Evolutionary conservation across 2,797 vertebrate species (phyloP).

Genomic region (Gallirallus australis): DNA sequence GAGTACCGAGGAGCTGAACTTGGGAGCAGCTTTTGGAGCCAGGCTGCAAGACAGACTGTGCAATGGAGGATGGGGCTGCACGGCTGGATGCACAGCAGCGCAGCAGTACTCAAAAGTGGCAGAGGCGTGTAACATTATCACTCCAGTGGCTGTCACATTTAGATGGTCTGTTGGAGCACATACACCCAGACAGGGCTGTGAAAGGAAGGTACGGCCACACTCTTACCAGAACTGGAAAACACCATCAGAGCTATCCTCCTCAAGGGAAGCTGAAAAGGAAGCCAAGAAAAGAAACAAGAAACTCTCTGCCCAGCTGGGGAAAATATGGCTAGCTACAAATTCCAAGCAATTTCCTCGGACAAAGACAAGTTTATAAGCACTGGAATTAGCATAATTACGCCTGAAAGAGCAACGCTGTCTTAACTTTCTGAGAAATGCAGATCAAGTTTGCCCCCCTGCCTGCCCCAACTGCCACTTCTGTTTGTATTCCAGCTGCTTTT

Average conservation of each 20-base stretch:
- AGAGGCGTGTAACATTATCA: neutral
- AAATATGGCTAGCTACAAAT: conserved; percentile 8
- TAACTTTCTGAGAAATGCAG: neutral
- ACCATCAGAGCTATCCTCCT: neutral
- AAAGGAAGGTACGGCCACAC: neutral
- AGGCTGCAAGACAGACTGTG: neutral
- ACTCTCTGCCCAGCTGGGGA: neutral
- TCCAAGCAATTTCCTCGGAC: conserved; percentile 40
- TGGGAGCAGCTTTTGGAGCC: neutral
- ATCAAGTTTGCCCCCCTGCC: neutral
- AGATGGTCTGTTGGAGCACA: fast-evolving
- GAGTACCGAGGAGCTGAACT: neutral
- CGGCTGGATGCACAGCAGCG: neutral
- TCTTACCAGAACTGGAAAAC: neutral
- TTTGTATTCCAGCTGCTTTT: neutral
- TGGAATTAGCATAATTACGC: conserved; percentile 45
- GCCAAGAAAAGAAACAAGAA: conserved; percentile 17
- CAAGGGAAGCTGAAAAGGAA: neutral
- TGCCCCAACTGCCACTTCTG: neutral
- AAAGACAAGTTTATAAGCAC: conserved; percentile 52
- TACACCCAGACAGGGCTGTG: neutral
- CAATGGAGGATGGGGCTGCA: neutral
- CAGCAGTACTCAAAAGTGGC: neutral
- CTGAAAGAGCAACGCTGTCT: conserved; percentile 34
- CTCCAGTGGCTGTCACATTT: neutral